phyloP scores from a whole-genome alignment of 2,113 vertebrate species.

The Zosterops hypoxanthus region DNA sequence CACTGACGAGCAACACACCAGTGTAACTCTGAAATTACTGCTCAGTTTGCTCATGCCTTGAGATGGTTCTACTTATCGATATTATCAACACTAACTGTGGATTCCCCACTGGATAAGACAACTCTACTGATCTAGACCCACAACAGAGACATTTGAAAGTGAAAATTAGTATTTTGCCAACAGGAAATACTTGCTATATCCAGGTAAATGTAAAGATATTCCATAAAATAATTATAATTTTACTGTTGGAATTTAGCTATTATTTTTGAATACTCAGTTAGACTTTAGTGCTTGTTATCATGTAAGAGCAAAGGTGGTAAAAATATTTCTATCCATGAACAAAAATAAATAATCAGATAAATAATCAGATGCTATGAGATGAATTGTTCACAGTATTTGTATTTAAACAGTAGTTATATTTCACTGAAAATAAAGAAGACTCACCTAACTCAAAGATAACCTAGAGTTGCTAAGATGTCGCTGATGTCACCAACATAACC shows the following conservation, averaged over 20 bases:
- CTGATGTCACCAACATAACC: background rate
- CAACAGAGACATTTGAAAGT: constrained; percentile 41
- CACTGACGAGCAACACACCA: background rate
- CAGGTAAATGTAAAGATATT: constrained; percentile 1
- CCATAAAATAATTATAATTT: background rate
- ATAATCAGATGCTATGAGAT: constrained; percentile 25
- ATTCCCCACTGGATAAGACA: background rate
- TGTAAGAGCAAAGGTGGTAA: constrained; percentile 39
- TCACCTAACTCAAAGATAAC: background rate
- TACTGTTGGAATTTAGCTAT: background rate
- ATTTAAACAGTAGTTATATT: constrained; percentile 2
- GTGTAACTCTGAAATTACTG: background rate
- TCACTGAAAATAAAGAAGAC: constrained; percentile 3
- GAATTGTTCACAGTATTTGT: constrained; percentile 28
- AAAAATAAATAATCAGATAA: background rate
- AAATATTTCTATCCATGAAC: constrained; percentile 16
- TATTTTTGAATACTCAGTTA: background rate
- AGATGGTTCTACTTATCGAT: constrained; percentile 16
- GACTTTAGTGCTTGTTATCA: background rate
- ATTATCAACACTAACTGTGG: background rate
- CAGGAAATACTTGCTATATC: constrained; percentile 37
- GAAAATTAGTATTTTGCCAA: constrained; percentile 63
- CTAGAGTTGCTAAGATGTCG: background rate
- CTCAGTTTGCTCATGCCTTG: constrained; percentile 10
- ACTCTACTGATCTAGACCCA: constrained; percentile 33